Base-by-base conservation (phyloP, 2,888 invertebrate species). In the Arge pagana region DNA sequence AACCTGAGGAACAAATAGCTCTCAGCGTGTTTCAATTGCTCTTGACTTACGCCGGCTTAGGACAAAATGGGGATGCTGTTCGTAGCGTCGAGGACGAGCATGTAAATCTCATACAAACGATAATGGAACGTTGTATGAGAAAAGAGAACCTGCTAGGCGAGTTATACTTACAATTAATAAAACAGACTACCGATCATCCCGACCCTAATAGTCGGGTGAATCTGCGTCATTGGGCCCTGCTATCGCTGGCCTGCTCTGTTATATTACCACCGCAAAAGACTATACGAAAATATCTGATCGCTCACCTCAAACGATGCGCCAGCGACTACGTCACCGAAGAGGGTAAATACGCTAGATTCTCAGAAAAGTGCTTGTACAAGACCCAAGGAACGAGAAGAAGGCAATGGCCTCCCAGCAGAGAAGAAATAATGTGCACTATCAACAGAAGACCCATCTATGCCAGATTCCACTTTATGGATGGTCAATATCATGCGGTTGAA, bases 401-500 rank as follows among this genome's bases (percentile, higher is more conserved):
- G 0, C 88, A 94, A 61, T 90, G 90, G 83, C 91, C 96, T 3
- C 96, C 96, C 1, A 94, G 94, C 2, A 84, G 89, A 48, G 93
- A 94, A 70, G 96, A 96, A 79, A 90, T 96, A 54, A 82, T 93
- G 63, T 96, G 94, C 70, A 94, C 96, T 4, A 92, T 93, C 33
- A 93, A 94, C 66, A 83, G 96, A 39, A 82, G 95, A 41, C 93
- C 93, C 1, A 89, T 96, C 61, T 94, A 95, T 73, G 92, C 94
- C 3, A 85, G 93, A 39, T 93, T 96, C 69, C 85, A 93, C 74
- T 87, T 96, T 67, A 88, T 96, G 84, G 96, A 96, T 74, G 95
- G 95, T 1, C 94, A 95, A 70, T 95, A 94, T 72, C 92, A 96
- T 76, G 92, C 94, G 0, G 87, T 96, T 0, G 96, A 96, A 78